These are phyloP conservation scores for Tipula confusa DNA, from an alignment of 2,888 invertebrate species.

Conservation along the genomic window DNA sequence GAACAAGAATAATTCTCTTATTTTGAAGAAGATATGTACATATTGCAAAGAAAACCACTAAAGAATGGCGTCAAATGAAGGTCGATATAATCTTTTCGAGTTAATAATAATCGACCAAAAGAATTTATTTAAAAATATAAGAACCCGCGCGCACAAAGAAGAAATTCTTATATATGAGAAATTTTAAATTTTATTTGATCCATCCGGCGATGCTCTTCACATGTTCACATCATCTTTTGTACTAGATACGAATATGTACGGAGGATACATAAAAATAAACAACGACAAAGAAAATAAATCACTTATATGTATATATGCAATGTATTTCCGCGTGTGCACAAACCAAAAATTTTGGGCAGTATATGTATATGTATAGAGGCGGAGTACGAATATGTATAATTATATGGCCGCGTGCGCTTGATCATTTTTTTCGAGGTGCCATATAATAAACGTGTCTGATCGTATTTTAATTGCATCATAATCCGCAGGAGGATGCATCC, in stretches of 20 bases:
- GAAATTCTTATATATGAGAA: not conserved
- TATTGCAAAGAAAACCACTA: not conserved
- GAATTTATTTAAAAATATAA: not conserved
- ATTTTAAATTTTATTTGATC: not conserved
- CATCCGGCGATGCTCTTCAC: not conserved
- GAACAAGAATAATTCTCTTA: no score
- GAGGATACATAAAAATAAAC: no score
- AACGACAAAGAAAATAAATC: no score
- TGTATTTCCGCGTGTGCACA: no score
- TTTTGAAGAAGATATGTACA: not conserved
- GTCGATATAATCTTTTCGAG: conserved; percentile 16
- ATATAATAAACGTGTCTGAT: not conserved
- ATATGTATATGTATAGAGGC: no score
- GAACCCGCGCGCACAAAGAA: no score
- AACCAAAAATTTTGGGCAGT: not conserved
- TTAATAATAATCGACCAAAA: conserved; percentile 15
- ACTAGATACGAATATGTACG: no score
- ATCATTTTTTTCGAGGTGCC: not conserved
- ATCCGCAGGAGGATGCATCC: not conserved
- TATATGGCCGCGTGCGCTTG: not conserved
- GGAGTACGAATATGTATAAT: not conserved
- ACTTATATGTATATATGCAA: not conserved
- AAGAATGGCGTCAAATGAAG: conserved; percentile 26
- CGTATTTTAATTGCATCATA: not conserved
- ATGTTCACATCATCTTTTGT: no score